Base-by-base conservation (phyloP, 2,888 invertebrate genomes). In the Sympetrum striolatum region DNA sequence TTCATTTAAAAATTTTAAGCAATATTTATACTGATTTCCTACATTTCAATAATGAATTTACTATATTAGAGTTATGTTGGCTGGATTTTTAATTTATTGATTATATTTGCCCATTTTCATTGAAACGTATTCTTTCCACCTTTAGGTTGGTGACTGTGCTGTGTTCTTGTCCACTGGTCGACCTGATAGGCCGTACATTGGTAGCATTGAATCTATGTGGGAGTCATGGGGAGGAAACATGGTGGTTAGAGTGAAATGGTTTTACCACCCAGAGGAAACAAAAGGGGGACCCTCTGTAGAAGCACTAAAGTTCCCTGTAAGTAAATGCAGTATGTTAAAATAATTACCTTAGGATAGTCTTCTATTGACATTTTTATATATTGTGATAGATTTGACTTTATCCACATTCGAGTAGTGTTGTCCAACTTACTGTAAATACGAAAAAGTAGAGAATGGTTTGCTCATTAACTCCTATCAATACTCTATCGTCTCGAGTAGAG, bases 241-340 rank as follows among this genome's bases (percentile, higher is more conserved):
- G 97, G 96, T 97, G 81, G 98, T 99, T 81, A 96, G 96, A 92
- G 98, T 99, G 90, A 97, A 97, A 93, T 99, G 99, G 99, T 99
- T 98, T 94, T 99, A 99, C 95, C 98, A 98, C 94, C 98, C 98
- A 0, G 98, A 98, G 94, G 99, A 99, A 94, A 98, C 98, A 0
- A 95, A 96, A 73, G 97, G 97, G 35, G 94, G 94, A 90, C 95
- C 95, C 90, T 93, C 93, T 90, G 92, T 94, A 22, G 93, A 93
- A 90, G 96, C 96, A 92, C 95, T 98, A 91, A 96, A 96, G 93
- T 97, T 96, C 93, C 97, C 97, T 92, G 98, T 98, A 94, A 95
- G 95, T 94, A 86, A 44, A 5, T 25, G 12, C 48, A 8, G 12
- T 39, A 48, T 14, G 12, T 53, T 53, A 8, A 6, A 44, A 44